Percentiles rank a stretch among this genome's conserved stretches.
These are phyloP conservation scores for Leptosomus discolor DNA, from an alignment of 2,113 vertebrate species.

Conservation along the genomic window DNA sequence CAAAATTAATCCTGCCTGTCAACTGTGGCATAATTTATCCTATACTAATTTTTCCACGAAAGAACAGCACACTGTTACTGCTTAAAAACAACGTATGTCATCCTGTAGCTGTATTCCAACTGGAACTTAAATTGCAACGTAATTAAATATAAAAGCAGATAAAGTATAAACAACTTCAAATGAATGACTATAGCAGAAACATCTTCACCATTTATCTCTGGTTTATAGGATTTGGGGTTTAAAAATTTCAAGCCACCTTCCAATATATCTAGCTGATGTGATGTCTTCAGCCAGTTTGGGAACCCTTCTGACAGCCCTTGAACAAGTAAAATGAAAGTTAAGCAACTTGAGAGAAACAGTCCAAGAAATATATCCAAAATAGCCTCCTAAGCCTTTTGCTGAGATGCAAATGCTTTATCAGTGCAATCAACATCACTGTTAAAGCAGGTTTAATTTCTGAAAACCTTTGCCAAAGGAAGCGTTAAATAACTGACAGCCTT, in stretches of 20 bases:
- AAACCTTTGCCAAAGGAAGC: not conserved
- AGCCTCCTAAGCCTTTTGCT: not conserved
- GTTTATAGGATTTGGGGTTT: not conserved
- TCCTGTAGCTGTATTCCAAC: not conserved
- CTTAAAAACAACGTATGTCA: not conserved
- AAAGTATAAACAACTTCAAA: constrained; percentile 22
- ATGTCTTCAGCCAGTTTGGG: not conserved
- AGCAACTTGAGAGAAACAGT: not conserved
- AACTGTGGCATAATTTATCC: not conserved
- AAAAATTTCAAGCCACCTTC: not conserved
- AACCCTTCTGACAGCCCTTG: not conserved
- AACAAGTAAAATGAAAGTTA: not conserved
- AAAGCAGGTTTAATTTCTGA: not conserved
- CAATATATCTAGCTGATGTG: not conserved
- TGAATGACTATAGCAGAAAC: not conserved
- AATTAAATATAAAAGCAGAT: constrained; percentile 32
- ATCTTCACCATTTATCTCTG: not conserved
- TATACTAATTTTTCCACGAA: not conserved
- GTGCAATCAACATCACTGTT: not conserved
- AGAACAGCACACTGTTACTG: not conserved
- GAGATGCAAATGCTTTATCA: not conserved
- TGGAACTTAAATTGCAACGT: not conserved
- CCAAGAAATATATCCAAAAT: not conserved
- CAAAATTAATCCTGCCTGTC: constrained; percentile 15
- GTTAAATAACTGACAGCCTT: not conserved